phyloP scores from a whole-genome alignment of 2,888 invertebrate species.

The Chelonus formosanus region DNA sequence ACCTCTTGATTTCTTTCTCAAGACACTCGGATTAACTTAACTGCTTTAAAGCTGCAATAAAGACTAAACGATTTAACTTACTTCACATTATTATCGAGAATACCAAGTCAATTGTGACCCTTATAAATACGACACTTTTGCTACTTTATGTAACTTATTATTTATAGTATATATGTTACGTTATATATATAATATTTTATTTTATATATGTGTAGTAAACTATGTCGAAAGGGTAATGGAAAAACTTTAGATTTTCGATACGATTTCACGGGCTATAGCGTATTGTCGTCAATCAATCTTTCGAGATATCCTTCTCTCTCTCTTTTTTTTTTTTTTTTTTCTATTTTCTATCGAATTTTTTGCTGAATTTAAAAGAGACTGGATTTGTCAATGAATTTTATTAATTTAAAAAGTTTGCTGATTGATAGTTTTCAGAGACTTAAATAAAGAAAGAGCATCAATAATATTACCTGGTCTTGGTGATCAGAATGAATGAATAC shows the following conservation, averaged over 20 bases:
- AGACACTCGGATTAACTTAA: slow-evolving; percentile 61
- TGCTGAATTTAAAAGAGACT: too few relatives aligned
- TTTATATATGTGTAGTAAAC: not conserved
- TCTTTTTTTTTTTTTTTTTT: too few relatives aligned
- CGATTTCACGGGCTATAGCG: slow-evolving; percentile 39
- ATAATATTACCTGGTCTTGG: too few relatives aligned
- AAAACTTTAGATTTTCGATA: slow-evolving; percentile 56
- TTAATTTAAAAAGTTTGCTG: too few relatives aligned
- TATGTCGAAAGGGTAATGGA: slow-evolving; percentile 53
- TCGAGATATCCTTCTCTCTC: slow-evolving; percentile 39
- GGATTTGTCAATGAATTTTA: too few relatives aligned
- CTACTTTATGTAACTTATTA: not conserved
- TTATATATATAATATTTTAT: slow-evolving; percentile 1
- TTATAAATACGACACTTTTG: slow-evolving; percentile 22
- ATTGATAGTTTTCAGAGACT: too few relatives aligned
- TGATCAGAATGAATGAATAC: too few relatives aligned
- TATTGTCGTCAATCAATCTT: slow-evolving; percentile 57
- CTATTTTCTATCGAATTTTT: not conserved
- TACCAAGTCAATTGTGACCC: slow-evolving; percentile 28
- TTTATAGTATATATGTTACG: not conserved
- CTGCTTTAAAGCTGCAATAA: slow-evolving; percentile 64
- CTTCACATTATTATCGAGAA: slow-evolving; percentile 46
- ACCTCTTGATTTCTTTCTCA: slow-evolving; percentile 46
- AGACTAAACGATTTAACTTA: slow-evolving; percentile 63
- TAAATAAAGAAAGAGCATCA: too few relatives aligned